Base-by-base conservation (phyloP, 2,888 invertebrate genomes). In the Griposia aprilina region DNA sequence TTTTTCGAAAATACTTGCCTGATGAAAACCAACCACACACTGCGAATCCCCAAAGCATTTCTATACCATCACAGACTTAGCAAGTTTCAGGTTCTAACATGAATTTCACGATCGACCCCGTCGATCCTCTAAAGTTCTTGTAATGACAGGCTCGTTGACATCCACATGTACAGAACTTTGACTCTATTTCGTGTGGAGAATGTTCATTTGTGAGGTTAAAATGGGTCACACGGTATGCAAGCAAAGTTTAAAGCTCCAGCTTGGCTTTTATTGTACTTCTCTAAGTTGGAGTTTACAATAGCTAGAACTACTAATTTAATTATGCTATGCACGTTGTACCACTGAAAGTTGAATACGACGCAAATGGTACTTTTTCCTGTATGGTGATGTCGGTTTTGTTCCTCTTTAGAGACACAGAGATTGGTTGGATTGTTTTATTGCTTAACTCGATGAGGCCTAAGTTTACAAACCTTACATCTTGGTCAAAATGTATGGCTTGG, bases 161-260 rank as follows among this genome's bases (percentile, higher is more conserved):
- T 65, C 65, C 62, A 74, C 62, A 52, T 57, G 41, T 68, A 60
- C 76, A 45, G 67, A 80, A 77, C 75, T 83, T 84, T 67, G 72
- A 65, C 63, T 77, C 63, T 75, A 75, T 85, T 80, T 73, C 66
- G 73, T 71, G 76, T 70, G 41, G 67, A 62, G 77, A 80, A 85
- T 78, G 80, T 85, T 78, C 85, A 80, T 80, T 83, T 85, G 85
- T 83, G 80, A 83, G 75, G 76, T 82, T 82, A 82, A 82, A 85
- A 85, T 82, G 75, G 85, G 72, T 85, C 85, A 80, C 74, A 85
- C 50, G 59, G 66, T 41, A 59, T 69, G 73, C 83, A 75, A 82
- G 68, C 70, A 68, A 85, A 85, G 74, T 83, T 83, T 52, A 70
- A 83, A 83, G 75, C 80, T 70, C 41, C 23, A 50, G 85, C 80